phyloP scores from a whole-genome alignment of 2,888 invertebrate genomes.

The Antheraea yamamai region DNA sequence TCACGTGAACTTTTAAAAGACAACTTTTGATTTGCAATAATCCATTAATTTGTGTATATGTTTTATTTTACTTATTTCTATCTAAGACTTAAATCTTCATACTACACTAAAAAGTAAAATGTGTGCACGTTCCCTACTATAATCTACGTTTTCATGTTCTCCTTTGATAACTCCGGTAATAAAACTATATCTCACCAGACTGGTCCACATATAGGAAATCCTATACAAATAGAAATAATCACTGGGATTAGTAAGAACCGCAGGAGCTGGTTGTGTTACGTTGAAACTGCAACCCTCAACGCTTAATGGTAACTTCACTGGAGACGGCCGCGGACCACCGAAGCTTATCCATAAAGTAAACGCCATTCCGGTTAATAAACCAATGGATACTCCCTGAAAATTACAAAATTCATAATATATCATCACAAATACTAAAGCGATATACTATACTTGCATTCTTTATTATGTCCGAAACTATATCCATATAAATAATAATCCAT shows the following conservation, averaged over 20 bases:
- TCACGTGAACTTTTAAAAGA: too few relatives aligned
- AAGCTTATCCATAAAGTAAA: slow-evolving; percentile 93
- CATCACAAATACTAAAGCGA: neutral
- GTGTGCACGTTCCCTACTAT: neutral
- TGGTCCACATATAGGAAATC: slow-evolving; percentile 89
- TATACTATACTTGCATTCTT: neutral
- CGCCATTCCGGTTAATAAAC: slow-evolving; percentile 84
- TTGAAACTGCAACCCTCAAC: slow-evolving; percentile 80
- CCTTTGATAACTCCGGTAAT: neutral
- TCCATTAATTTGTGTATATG: too few relatives aligned
- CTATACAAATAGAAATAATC: slow-evolving; percentile 85
- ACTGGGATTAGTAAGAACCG: slow-evolving; percentile 34
- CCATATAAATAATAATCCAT: too few relatives aligned
- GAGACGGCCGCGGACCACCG: slow-evolving; percentile 87
- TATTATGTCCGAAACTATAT: too few relatives aligned
- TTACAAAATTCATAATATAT: neutral
- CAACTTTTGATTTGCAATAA: too few relatives aligned
- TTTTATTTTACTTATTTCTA: too few relatives aligned
- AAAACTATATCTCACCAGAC: slow-evolving; percentile 59
- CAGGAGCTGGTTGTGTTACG: slow-evolving; percentile 40
- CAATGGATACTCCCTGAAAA: slow-evolving; percentile 85
- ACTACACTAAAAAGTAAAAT: too few relatives aligned
- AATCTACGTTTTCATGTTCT: neutral
- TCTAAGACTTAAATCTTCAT: too few relatives aligned
- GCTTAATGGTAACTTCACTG: slow-evolving; percentile 80